Percentiles rank a stretch among this genome's conserved stretches.
Evolutionary conservation across 2,113 vertebrate species (phyloP).

Genomic region (Strix aluco): DNA sequence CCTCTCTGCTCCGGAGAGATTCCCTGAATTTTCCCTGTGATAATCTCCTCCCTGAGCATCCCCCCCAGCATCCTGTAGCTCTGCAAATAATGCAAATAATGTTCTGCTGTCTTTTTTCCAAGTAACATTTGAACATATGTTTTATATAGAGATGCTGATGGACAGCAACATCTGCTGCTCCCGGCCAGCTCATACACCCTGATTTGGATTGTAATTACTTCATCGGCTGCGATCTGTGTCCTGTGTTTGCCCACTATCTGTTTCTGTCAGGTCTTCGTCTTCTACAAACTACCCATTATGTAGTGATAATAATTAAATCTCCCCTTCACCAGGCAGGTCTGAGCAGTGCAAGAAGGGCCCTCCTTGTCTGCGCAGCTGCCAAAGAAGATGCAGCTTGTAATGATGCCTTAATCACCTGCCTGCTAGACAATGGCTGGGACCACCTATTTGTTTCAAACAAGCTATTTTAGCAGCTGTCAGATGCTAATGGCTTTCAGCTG

Average conservation of each 20-base stretch:
- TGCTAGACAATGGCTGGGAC: neutral
- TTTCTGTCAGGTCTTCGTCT: neutral
- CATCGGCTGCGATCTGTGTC: neutral
- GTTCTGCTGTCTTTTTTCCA: neutral
- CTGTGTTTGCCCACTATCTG: neutral
- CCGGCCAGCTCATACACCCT: neutral
- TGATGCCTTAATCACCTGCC: conserved; percentile 2
- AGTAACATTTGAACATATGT: neutral
- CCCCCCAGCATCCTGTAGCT: neutral
- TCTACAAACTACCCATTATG: neutral
- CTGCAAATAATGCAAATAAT: neutral
- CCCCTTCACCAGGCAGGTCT: neutral
- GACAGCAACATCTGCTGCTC: conserved; percentile 28
- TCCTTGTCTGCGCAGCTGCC: neutral
- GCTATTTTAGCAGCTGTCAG: conserved; percentile 36
- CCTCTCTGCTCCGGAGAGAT: neutral
- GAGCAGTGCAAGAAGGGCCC: neutral
- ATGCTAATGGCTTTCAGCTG: conserved; percentile 41
- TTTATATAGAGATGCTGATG: neutral
- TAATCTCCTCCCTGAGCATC: neutral
- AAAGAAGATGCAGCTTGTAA: neutral
- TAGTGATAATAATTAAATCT: neutral
- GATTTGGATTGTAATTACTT: neutral
- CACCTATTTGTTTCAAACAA: neutral
- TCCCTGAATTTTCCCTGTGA: neutral